Evolutionary conservation across 92 coral and sea anemone genomes (phyloP).

Genomic region (Zoanthus gigantus): DNA sequence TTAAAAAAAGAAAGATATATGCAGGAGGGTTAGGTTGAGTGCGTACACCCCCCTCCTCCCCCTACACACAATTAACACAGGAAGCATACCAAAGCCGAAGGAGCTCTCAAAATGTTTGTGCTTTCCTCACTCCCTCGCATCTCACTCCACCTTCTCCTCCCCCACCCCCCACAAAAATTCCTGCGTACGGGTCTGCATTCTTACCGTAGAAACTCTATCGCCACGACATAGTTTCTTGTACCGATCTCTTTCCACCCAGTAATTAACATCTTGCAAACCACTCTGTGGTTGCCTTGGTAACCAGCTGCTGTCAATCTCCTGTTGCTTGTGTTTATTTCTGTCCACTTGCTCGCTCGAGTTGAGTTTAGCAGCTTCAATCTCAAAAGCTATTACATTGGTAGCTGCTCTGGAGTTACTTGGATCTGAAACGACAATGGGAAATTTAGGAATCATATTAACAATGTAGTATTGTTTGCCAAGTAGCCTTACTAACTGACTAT

Average conservation of each 20-base stretch:
- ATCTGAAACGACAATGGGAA: slow-evolving; percentile 54
- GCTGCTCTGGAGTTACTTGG: slow-evolving; percentile 74
- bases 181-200: not conserved
- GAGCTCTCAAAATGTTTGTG: too few species aligned
- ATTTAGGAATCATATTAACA: not conserved
- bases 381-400: slow-evolving; percentile 62
- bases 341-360: not conserved
- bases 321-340: slow-evolving; percentile 13
- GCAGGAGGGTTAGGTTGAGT: too few species aligned
- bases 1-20: too few species aligned
- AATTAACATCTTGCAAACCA: slow-evolving; percentile 64
- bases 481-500: too few species aligned
- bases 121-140: too few species aligned
- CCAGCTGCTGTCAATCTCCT: slow-evolving; percentile 57
- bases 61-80: too few species aligned
- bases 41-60: too few species aligned
- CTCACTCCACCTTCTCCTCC: too few species aligned
- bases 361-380: slow-evolving; percentile 30
- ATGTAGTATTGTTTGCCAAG: too few species aligned
- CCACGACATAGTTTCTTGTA: slow-evolving; percentile 94
- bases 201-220: slow-evolving; percentile 84
- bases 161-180: too few species aligned
- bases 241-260: slow-evolving; percentile 79
- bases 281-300: slow-evolving; percentile 63
- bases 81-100: too few species aligned